Conservation (phyloP, 2,797 vertebrate genomes). For the Chaetophractus vellerosus region DNA sequence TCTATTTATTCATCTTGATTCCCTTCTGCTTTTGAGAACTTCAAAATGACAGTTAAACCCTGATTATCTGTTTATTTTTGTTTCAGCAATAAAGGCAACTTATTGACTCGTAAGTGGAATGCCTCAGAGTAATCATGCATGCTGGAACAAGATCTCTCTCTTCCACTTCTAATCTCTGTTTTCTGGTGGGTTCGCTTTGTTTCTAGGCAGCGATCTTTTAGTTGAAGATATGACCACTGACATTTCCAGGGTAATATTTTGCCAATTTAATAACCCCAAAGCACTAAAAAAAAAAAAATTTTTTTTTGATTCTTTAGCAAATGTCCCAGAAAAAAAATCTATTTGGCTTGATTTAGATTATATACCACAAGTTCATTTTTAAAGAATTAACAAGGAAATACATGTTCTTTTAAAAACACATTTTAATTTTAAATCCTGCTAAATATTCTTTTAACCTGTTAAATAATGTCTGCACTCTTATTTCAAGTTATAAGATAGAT, state of each 20-base stretch:
- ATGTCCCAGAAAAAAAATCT: slow-evolving; percentile 49
- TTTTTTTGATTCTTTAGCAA: slow-evolving; percentile 62
- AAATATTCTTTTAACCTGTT: background rate
- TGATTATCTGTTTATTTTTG: slow-evolving; percentile 45
- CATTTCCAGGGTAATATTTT: background rate
- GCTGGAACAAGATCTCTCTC: background rate
- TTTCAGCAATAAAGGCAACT: background rate
- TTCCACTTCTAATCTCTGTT: slow-evolving; percentile 26
- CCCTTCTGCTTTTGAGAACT: background rate
- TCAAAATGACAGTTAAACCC: background rate
- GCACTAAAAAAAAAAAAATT: background rate
- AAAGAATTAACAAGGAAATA: slow-evolving; percentile 56
- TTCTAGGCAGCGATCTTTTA: background rate
- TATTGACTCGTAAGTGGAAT: slow-evolving; percentile 30
- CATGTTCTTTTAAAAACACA: no score
- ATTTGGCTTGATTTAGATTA: background rate
- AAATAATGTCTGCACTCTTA: slow-evolving; percentile 15
- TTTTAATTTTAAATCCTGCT: slow-evolving; percentile 61
- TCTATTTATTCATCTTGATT: background rate
- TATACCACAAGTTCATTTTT: background rate
- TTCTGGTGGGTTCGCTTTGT: background rate
- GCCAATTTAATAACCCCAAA: background rate
- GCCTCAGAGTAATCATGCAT: background rate
- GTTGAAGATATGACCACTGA: background rate
- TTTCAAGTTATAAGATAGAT: slow-evolving; percentile 15